Evolutionary conservation across 2,113 vertebrate species (phyloP).

Genomic region (Climacteris rufus): DNA sequence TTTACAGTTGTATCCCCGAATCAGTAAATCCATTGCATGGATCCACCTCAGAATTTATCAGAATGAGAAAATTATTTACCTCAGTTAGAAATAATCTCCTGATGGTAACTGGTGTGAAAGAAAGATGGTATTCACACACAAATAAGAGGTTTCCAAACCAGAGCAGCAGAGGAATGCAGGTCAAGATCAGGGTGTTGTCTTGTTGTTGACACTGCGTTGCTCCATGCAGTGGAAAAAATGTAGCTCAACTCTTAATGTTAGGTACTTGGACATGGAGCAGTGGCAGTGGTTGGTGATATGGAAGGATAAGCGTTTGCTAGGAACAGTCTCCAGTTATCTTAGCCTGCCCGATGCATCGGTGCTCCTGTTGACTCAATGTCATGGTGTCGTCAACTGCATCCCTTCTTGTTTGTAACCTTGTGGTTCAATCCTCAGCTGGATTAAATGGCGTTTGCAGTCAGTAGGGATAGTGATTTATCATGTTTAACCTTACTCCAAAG

Average conservation of each 20-base stretch:
- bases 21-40: background rate
- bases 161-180: background rate
- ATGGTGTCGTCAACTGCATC: background rate
- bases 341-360: background rate
- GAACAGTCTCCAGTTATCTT: background rate
- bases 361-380: background rate
- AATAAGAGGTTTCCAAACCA: background rate
- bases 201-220: background rate
- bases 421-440: background rate
- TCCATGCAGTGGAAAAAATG: background rate
- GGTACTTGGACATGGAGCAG: background rate
- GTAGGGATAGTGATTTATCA: background rate
- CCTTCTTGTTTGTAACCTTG: background rate
- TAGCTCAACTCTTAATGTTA: rapidly evolving
- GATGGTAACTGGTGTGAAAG: background rate
- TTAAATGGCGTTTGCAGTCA: background rate
- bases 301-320: background rate
- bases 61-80: background rate
- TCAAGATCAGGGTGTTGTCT: background rate
- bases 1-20: background rate
- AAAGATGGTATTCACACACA: background rate
- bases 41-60: background rate
- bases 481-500: background rate
- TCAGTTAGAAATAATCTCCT: background rate
- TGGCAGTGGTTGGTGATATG: background rate